Evolutionary conservation across 2,797 vertebrate species (phyloP).

Genomic region (Danio choprae): DNA sequence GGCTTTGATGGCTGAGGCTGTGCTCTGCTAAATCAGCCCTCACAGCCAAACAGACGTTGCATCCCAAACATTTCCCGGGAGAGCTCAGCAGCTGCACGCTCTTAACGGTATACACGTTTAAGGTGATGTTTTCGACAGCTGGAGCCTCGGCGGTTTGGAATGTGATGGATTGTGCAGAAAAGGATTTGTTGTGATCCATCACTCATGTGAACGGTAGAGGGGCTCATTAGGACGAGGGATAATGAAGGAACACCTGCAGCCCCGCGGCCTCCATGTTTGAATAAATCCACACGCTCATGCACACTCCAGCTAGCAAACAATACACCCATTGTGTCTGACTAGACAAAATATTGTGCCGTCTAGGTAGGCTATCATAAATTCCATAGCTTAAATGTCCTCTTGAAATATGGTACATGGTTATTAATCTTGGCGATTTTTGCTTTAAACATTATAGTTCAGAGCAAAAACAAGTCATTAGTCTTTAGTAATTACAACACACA

Average conservation of each 20-base stretch:
- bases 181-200: constrained; percentile 51
- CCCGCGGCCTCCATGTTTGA: constrained; percentile 33
- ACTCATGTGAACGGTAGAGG: constrained; percentile 56
- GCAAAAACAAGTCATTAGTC: constrained; percentile 9
- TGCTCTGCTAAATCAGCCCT: constrained; percentile 28
- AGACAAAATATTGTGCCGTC: constrained; percentile 20
- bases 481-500: constrained; percentile 5
- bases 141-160: constrained; percentile 44
- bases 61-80: constrained; percentile 26
- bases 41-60: constrained; percentile 18
- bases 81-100: constrained; percentile 45
- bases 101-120: constrained; percentile 48
- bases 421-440: constrained; percentile 34
- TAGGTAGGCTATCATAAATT: constrained; percentile 17
- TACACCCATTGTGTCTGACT: constrained; percentile 3
- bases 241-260: constrained; percentile 60
- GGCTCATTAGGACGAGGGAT: constrained; percentile 57
- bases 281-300: constrained; percentile 30
- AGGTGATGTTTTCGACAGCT: constrained; percentile 41
- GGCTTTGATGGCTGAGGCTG: not conserved
- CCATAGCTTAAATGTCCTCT: constrained; percentile 12
- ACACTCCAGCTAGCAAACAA: constrained; percentile 2
- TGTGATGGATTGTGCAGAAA: constrained; percentile 57
- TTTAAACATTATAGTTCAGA: constrained; percentile 2
- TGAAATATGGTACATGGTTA: constrained; percentile 17